These are phyloP conservation scores for Macropodus opercularis DNA, from an alignment of 2,797 vertebrate genomes.

Conservation along the genomic window DNA sequence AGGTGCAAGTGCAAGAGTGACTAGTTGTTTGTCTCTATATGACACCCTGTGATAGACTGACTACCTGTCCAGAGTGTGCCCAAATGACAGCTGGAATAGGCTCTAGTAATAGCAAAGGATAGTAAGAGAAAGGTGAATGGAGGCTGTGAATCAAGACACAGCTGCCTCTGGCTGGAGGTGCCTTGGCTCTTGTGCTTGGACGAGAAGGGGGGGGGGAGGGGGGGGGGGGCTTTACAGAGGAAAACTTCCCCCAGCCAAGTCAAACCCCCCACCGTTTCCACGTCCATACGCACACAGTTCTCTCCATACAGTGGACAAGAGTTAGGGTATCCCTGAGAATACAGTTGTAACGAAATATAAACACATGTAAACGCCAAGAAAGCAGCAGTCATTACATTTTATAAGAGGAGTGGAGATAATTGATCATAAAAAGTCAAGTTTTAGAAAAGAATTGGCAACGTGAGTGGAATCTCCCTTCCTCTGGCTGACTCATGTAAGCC, in stretches of 20 bases:
- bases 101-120: too few relatives aligned
- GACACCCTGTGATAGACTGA: too few relatives aligned
- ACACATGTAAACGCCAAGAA: slow-evolving; percentile 77
- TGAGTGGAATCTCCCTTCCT: slow-evolving; percentile 88
- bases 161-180: slow-evolving; percentile 81
- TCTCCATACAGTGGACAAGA: slow-evolving; percentile 50
- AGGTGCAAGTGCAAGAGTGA: too few relatives aligned
- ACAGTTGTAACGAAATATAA: slow-evolving; percentile 75
- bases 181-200: slow-evolving; percentile 48
- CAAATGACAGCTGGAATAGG: too few relatives aligned
- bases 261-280: slow-evolving; percentile 49
- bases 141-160: slow-evolving; percentile 89
- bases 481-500: slow-evolving; percentile 91
- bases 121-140: slow-evolving; percentile 51
- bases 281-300: slow-evolving; percentile 34
- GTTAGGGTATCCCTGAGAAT: slow-evolving; percentile 77
- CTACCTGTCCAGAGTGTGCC: too few relatives aligned
- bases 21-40: too few relatives aligned
- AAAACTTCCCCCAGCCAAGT: slow-evolving; percentile 46
- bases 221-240: slow-evolving; percentile 67
- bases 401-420: slow-evolving; percentile 75
- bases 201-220: too few relatives aligned
- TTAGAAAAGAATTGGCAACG: slow-evolving; percentile 72
- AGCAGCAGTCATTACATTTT: slow-evolving; percentile 83
- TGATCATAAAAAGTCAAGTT: slow-evolving; percentile 76